Percentiles rank a stretch among this genome's conserved stretches.
These are phyloP conservation scores for Oenanthe melanoleuca DNA, from an alignment of 2,113 vertebrate species.

Conservation along the genomic window DNA sequence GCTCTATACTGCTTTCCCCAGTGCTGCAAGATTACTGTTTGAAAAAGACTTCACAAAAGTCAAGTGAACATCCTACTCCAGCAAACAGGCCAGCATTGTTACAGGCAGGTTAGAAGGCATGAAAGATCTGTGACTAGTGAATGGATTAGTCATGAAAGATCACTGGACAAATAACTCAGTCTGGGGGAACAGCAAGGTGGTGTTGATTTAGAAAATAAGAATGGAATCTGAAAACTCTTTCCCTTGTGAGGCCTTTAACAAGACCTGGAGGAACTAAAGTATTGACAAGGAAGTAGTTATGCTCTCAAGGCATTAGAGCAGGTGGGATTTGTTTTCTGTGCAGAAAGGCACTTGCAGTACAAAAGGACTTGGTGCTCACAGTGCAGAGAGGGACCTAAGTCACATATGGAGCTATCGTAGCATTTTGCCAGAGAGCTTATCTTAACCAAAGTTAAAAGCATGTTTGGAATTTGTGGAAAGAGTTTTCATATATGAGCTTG, in stretches of 20 bases:
- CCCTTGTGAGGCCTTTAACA: neutral
- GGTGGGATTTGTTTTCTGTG: neutral
- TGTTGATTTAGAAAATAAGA: neutral
- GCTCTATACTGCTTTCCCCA: neutral
- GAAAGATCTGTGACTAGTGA: neutral
- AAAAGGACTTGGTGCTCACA: rapidly evolving
- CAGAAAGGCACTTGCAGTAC: neutral
- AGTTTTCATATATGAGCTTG: neutral
- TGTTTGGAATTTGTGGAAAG: neutral
- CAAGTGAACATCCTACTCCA: neutral
- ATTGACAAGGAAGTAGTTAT: neutral
- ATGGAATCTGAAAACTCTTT: neutral
- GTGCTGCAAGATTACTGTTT: neutral
- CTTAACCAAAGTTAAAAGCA: neutral
- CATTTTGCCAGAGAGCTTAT: neutral
- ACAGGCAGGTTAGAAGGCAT: neutral
- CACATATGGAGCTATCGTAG: rapidly evolving
- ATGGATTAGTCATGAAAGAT: neutral
- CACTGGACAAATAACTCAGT: neutral
- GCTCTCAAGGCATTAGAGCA: neutral
- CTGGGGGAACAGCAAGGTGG: neutral
- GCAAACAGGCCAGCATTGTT: neutral
- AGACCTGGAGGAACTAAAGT: neutral
- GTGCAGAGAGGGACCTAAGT: neutral
- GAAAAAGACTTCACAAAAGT: neutral